Evolutionary conservation across 2,797 vertebrate genomes (phyloP), one percentile per base, ranked within the genome.

Genomic region (Myotis myotis): DNA sequence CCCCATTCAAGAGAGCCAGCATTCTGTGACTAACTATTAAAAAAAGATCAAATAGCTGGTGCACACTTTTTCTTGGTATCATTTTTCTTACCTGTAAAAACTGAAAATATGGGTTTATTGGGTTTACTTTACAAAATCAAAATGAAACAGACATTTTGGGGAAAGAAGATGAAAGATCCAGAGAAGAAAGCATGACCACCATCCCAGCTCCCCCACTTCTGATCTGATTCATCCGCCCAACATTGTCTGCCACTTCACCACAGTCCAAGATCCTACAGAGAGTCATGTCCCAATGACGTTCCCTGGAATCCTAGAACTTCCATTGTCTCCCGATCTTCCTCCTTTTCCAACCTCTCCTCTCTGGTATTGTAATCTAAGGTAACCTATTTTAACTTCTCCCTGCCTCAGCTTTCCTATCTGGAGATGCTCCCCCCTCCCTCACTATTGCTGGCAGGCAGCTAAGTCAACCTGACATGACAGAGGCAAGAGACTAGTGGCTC

Each of bases 51-150:
- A 57, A 68, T 55, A 36, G 20, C 78, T 68, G 22, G 20, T 38
- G n/a, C 25, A 19, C 5, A n/a, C 6, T 44, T 70, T 68, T 88
- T 49, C 64, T 84, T 62, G 22, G 64, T 64, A 36, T 92, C 51
- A 12, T 81, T 89, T 87, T 82, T 64, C 76, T 91, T 83, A 28
- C 79, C 33, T 38, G 1, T 62, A 80, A 95, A 83, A 85, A 80
- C 6, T 33, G 60, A 49, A 70, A 47, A 47, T 47, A 22, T 55
- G 70, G 41, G 20, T 72, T 79, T n/a, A 74, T 4, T 64, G 38
- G 64, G n/a, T 62, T 93, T 68, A 76, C 28, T 30, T 88, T 74
- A 80, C 30, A 88, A 95, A 90, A 87, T 85, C 62, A 74, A 85
- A 28, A 38, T 19, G 23, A 68, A 72, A 92, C 81, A 62, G 25